Evolutionary conservation across 2,113 vertebrate species (phyloP).

Genomic region (Sphaerodactylus townsendi): DNA sequence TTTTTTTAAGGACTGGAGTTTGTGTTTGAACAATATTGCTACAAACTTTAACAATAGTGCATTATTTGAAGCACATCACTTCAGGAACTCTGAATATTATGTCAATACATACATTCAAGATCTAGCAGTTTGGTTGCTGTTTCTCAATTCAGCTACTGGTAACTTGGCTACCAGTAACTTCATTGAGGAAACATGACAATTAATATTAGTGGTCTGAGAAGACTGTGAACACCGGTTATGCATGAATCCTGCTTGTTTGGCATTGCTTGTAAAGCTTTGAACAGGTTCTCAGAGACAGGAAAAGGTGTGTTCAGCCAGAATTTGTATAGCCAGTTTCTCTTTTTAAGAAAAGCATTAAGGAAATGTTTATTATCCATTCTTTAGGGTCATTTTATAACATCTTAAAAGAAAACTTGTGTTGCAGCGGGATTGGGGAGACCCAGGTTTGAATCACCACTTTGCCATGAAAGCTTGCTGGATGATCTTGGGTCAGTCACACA

Average conservation of each 20-base stretch:
- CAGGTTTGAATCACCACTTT: no score
- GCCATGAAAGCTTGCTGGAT: no score
- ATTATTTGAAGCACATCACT: no score
- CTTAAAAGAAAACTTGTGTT: no score
- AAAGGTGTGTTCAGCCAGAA: slow-evolving; percentile 60
- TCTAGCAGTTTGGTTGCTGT: background rate
- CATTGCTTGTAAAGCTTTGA: slow-evolving; percentile 45
- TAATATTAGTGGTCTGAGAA: background rate
- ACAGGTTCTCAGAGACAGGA: slow-evolving; percentile 67
- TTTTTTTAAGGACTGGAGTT: background rate
- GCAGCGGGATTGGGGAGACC: no score
- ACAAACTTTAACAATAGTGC: background rate
- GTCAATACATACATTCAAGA: background rate
- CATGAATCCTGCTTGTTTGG: slow-evolving; percentile 49
- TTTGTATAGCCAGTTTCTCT: slow-evolving; percentile 28
- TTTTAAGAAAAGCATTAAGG: background rate
- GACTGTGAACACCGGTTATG: background rate
- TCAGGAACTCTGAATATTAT: background rate
- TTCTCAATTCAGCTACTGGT: background rate
- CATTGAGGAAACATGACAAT: slow-evolving; percentile 9
- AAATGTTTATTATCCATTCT: background rate
- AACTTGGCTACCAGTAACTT: background rate
- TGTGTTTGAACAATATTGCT: background rate
- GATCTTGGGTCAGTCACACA: no score
- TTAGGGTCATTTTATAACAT: no score